Conservation (phyloP, 2,113 vertebrate genomes). For the Pithys albifrons region DNA sequence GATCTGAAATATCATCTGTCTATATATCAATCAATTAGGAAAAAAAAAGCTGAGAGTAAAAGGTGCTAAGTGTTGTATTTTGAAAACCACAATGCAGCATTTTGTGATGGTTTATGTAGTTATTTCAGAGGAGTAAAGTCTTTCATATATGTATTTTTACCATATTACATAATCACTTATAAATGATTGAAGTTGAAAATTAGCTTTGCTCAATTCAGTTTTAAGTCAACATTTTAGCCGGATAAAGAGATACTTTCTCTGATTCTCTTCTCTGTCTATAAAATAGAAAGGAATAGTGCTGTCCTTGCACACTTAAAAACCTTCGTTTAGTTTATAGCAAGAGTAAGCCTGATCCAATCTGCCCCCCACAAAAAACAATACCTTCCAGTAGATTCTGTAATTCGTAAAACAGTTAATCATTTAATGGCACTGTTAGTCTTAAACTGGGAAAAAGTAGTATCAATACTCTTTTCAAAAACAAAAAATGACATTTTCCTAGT, state of each 20-base stretch:
- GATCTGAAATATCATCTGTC: neutral
- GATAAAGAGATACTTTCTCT: neutral
- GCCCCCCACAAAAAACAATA: no score
- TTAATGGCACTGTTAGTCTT: neutral
- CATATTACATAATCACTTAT: fast-evolving
- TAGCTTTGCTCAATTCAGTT: neutral
- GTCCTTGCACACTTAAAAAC: neutral
- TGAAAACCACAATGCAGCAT: neutral
- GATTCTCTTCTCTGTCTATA: neutral
- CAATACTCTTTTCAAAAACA: neutral
- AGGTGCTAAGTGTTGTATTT: neutral
- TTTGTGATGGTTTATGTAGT: neutral
- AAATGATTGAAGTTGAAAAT: neutral
- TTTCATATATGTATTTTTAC: neutral
- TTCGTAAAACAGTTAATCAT: neutral
- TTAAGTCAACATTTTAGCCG: neutral
- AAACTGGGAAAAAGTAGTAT: neutral
- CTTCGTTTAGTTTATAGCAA: neutral
- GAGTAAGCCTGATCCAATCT: neutral
- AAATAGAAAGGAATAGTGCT: neutral
- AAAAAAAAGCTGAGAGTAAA: neutral
- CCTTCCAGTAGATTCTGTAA: neutral
- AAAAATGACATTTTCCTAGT: neutral
- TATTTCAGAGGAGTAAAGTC: neutral
- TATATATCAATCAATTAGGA: neutral